Conservation (phyloP, 2,888 invertebrate species). For the Mellilla xanthometata region DNA sequence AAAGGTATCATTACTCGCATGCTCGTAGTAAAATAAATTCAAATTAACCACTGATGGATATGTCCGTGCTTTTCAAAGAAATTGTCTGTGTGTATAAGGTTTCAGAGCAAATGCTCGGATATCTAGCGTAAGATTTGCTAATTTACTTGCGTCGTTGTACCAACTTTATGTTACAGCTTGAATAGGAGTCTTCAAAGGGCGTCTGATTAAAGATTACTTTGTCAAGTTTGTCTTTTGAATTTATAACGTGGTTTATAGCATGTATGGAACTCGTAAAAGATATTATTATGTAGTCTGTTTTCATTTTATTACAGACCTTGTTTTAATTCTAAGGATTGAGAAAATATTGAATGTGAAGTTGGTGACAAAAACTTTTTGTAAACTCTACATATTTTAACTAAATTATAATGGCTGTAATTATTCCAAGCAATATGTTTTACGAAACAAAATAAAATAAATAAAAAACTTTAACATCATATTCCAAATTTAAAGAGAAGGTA, state of each 20-base stretch:
- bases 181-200: constrained; percentile 21
- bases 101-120: constrained; percentile 18
- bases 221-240: constrained; percentile 5
- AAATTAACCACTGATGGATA: constrained; percentile 61
- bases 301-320: too few relatives aligned
- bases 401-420: too few relatives aligned
- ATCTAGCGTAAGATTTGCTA: constrained; percentile 23
- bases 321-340: too few relatives aligned
- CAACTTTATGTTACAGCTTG: constrained; percentile 23
- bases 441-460: too few relatives aligned
- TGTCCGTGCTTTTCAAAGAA: constrained; percentile 39
- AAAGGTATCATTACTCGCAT: constrained; percentile 45
- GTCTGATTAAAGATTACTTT: constrained; percentile 13
- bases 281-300: too few relatives aligned
- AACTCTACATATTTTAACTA: too few relatives aligned
- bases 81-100: constrained; percentile 19
- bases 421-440: too few relatives aligned
- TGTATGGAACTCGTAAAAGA: too few relatives aligned
- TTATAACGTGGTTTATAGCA: neutral
- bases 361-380: too few relatives aligned
- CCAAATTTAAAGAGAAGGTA: too few relatives aligned
- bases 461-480: too few relatives aligned
- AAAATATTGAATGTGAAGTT: too few relatives aligned
- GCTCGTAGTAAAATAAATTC: constrained; percentile 62
- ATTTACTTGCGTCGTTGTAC: constrained; percentile 27